Conservation (phyloP, 2,888 invertebrate species). For the Drosophila gaucha region DNA sequence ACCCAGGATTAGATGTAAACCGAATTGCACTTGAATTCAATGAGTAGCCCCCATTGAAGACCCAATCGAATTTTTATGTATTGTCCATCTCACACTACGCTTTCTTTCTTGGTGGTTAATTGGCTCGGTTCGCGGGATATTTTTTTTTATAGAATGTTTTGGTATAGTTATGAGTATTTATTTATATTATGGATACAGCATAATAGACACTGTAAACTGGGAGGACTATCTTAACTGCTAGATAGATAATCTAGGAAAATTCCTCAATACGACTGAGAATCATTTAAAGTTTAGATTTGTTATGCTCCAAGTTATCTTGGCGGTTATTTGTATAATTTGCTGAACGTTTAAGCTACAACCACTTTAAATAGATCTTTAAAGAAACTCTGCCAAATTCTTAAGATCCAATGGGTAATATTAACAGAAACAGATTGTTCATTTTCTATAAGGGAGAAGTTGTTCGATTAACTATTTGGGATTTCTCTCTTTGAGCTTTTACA, state of each 20-base stretch:
- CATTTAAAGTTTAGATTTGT: background rate
- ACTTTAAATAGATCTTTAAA: background rate
- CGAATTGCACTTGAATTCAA: conserved; percentile 9
- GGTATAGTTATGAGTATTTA: conserved; percentile 10
- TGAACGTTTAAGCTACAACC: no score
- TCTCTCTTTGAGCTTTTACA: background rate
- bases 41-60: conserved; percentile 10
- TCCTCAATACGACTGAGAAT: conserved; percentile 8
- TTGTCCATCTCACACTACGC: conserved; percentile 59
- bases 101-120: conserved; percentile 49
- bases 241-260: conserved; percentile 19
- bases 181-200: no score
- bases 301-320: no score
- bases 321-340: background rate
- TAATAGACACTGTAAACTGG: no score
- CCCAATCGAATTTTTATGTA: conserved; percentile 47
- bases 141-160: conserved; percentile 13
- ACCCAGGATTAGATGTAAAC: conserved; percentile 8
- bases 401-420: background rate
- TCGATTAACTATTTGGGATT: background rate
- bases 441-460: background rate
- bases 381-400: background rate
- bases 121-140: conserved; percentile 48
- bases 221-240: no score
- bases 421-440: background rate